phyloP scores from a whole-genome alignment of 1,140 invertebrate species.

The Bombus confusus region DNA sequence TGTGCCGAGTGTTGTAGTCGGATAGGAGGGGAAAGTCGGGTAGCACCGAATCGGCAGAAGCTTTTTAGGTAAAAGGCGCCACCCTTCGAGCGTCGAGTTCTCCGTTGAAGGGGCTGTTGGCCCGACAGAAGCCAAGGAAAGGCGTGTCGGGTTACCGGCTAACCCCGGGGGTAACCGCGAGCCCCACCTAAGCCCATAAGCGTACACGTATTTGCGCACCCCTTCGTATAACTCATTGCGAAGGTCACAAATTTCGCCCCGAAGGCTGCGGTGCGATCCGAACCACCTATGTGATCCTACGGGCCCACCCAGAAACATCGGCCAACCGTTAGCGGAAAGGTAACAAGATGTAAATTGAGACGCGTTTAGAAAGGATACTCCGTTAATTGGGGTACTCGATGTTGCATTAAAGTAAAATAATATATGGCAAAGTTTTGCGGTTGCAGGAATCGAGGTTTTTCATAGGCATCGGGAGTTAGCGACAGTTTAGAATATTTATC shows the following conservation, averaged over 20 bases:
- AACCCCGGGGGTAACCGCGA: constrained; percentile 79
- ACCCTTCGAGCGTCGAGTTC: constrained; percentile 66
- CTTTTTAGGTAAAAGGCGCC: constrained; percentile 73
- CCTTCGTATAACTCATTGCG: constrained; percentile 53
- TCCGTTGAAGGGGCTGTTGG: constrained; percentile 78
- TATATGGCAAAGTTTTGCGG: background rate
- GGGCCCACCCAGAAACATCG: background rate
- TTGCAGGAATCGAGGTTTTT: background rate
- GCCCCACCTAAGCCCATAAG: constrained; percentile 71
- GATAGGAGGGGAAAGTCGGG: constrained; percentile 9
- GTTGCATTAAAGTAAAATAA: background rate
- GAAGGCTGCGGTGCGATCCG: constrained; percentile 27
- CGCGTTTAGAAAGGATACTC: constrained; percentile 39
- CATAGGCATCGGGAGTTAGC: too few species aligned
- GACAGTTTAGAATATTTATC: too few species aligned
- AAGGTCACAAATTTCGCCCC: constrained; percentile 53
- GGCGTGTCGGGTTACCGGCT: constrained; percentile 78
- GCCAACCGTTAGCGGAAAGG: constrained; percentile 22
- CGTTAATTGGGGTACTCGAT: background rate
- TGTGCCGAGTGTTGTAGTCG: constrained; percentile 38
- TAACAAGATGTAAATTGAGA: constrained; percentile 55
- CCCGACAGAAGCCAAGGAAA: constrained; percentile 82
- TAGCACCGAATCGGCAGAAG: constrained; percentile 45
- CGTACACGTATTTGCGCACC: constrained; percentile 66
- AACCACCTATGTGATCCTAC: constrained; percentile 44